A percentile compares a stretch with the other conserved stretches of the same genome.
Evolutionary conservation across 1,140 invertebrate genomes (phyloP).

Genomic region (Magallana ariakensis): DNA sequence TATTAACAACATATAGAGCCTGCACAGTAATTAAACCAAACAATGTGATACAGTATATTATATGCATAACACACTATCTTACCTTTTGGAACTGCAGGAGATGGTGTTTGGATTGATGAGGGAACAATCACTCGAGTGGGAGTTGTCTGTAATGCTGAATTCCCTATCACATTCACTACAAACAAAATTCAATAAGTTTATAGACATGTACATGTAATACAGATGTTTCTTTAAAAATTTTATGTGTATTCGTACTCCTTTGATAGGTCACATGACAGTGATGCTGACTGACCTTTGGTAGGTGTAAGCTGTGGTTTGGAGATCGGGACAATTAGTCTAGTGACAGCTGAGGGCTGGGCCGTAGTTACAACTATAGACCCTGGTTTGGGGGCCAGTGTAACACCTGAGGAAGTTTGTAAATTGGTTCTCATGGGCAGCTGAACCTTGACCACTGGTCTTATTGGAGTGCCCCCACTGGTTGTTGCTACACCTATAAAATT

Average conservation of each 20-base stretch:
- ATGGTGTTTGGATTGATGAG: conserved; percentile 36
- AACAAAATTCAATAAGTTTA: neutral
- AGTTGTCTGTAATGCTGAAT: conserved; percentile 12
- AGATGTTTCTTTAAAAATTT: too few relatives aligned
- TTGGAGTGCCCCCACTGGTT: conserved; percentile 4
- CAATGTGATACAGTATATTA: too few relatives aligned
- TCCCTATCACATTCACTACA: conserved; percentile 22
- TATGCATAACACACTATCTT: neutral
- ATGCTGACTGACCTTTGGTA: conserved; percentile 47
- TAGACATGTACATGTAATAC: too few relatives aligned
- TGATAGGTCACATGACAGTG: too few relatives aligned
- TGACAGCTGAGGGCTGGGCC: conserved; percentile 82
- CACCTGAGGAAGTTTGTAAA: conserved; percentile 58
- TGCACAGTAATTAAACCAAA: too few relatives aligned
- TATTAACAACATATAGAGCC: too few relatives aligned
- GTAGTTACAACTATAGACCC: conserved; percentile 78
- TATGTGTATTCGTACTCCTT: too few relatives aligned
- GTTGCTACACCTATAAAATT: conserved; percentile 45
- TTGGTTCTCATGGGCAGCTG: conserved; percentile 69
- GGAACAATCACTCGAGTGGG: conserved; percentile 53
- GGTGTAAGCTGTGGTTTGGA: conserved; percentile 31
- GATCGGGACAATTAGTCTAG: conserved; percentile 50
- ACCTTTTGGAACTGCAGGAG: conserved; percentile 58
- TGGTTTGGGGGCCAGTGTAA: conserved; percentile 76
- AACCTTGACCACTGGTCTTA: conserved; percentile 65